Evolutionary conservation across 2,113 vertebrate genomes (phyloP).

Genomic region (Alligator sinensis): DNA sequence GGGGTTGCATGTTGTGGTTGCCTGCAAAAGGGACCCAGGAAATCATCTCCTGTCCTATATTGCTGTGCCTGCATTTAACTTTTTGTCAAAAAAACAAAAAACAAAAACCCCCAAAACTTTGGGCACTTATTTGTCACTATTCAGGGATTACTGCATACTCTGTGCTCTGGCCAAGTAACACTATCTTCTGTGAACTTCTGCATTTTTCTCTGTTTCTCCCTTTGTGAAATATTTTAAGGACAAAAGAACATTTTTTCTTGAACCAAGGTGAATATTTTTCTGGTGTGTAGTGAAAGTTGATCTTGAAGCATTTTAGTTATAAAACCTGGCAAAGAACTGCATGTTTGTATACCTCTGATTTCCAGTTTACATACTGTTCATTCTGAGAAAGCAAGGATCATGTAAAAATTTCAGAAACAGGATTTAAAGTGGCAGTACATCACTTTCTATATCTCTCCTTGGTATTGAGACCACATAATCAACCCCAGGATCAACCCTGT

Average conservation of each 20-base stretch:
- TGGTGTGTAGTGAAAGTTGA: conserved; percentile 64
- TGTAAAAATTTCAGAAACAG: conserved; percentile 48
- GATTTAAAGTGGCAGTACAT: not conserved
- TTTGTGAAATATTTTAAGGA: conserved; percentile 41
- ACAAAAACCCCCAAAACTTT: not conserved
- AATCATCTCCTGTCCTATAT: too few relatives aligned
- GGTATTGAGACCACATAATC: conserved; percentile 8
- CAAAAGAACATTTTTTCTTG: conserved; percentile 31
- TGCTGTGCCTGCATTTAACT: not conserved
- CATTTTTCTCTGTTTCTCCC: conserved; percentile 55
- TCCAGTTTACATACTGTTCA: conserved; percentile 62
- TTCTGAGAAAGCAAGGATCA: conserved; percentile 31
- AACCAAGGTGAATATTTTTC: conserved; percentile 46
- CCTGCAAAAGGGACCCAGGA: too few relatives aligned
- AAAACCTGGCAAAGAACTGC: conserved; percentile 73
- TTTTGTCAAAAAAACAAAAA: too few relatives aligned
- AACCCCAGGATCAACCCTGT: not conserved
- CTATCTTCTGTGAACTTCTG: not conserved
- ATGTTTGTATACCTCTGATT: conserved; percentile 63
- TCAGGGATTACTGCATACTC: conserved; percentile 30
- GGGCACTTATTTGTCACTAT: conserved; percentile 14
- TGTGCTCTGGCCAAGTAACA: conserved; percentile 11
- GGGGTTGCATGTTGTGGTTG: too few relatives aligned
- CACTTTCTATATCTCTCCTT: conserved; percentile 19
- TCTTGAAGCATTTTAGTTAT: conserved; percentile 73